Evolutionary conservation across 2,888 invertebrate genomes (phyloP), one percentile per base, ranked within the genome.

Genomic region (Caenorhabditis sulstoni): DNA sequence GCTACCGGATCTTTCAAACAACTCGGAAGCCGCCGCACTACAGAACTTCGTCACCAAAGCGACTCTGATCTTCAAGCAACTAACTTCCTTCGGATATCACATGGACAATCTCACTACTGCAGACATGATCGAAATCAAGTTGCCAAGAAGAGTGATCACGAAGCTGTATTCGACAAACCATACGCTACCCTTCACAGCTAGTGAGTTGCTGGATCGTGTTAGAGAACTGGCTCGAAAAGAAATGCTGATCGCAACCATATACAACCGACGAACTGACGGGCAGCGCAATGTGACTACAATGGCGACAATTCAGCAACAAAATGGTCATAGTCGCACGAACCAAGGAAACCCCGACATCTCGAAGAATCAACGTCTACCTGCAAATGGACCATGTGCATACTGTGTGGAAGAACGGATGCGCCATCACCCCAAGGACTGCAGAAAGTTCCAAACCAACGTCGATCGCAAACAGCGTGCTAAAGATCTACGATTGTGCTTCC

Each of bases 361-460:
- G 11, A 11, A 37, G 37, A 37, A 37, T 5, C 37, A 37, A 11
- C 37, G 37, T 5, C 5, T 8, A 8, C 37, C 7, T 5, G 37
- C 11, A 11, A 20, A 3, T 20, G 12, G 18, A 1, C 37, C 57
- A 41, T 57, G 57, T 57, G 39, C 37, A 11, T 20, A 39, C 20
- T 57, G 57, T 57, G 57, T 37, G 37, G 57, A 57, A 18, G 57
- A 57, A 3, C 16, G 57, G 20, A 57, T 57, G 57, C 1, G n/a
- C 0, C 57, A 57, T 41, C 18, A 20, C 2, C 39, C 57, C 1
- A 3, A 41, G 11, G 11, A 39, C 0, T 57, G 57, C 39, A 5
- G 57, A 1, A 39, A 20, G 3, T 57, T 16, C 18, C 0, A 5
- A 16, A 39, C 57, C 14, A 8, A 22, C 0, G 57, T 18, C 8